Evolutionary conservation across 2,113 vertebrate genomes (phyloP).

Genomic region (Bagarius yarrelli): DNA sequence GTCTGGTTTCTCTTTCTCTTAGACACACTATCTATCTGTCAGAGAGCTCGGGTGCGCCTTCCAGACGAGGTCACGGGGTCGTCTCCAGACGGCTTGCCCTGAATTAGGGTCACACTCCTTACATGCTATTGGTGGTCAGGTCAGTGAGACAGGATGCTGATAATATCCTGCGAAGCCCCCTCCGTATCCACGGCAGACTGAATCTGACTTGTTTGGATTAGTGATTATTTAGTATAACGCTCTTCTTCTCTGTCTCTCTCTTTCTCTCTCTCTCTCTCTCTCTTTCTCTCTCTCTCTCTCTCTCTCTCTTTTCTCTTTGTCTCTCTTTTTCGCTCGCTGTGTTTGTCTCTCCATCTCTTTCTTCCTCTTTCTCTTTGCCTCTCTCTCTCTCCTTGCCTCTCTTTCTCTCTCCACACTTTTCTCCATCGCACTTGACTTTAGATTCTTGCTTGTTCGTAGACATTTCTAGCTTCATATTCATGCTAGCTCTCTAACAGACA

Average conservation of each 20-base stretch:
- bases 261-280: background rate
- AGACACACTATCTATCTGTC: conserved; percentile 35
- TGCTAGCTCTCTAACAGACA: background rate
- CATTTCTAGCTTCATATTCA: background rate
- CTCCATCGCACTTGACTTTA: no score
- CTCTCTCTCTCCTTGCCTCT: no score
- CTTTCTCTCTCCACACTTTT: no score
- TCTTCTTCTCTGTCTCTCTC: conserved; percentile 3
- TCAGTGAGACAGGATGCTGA: conserved; percentile 73
- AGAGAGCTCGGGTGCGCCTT: conserved; percentile 26
- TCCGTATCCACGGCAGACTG: background rate
- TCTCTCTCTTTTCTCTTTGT: background rate
- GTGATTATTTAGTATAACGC: conserved; percentile 14
- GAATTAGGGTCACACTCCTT: conserved; percentile 63
- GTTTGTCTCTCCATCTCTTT: no score
- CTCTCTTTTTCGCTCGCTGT: no score
- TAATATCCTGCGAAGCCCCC: conserved; percentile 72
- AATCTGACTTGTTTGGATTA: background rate
- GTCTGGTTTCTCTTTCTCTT: conserved; percentile 28
- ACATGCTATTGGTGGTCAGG: conserved; percentile 67
- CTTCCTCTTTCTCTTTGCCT: no score
- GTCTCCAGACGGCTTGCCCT: conserved; percentile 61
- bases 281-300: background rate
- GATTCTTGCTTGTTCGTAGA: no score
- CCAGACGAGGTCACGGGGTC: conserved; percentile 67